Evolutionary conservation across 2,888 invertebrate genomes (phyloP), one percentile per base, ranked within the genome.

Genomic region (Pollenia griseotomentosa): DNA sequence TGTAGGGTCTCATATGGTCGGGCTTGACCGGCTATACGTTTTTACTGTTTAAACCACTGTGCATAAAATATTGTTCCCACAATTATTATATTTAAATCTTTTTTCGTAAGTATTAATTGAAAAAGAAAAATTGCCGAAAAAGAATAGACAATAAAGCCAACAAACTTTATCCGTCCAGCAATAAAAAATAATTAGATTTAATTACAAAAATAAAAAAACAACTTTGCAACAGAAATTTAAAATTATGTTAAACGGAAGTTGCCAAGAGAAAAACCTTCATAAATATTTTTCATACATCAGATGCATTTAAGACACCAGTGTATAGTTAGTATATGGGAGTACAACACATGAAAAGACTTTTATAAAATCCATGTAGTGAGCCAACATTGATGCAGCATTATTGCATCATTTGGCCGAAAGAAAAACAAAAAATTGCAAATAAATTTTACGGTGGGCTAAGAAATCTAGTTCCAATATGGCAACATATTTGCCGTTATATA

Each of bases 181-280:
- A 33, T 33, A 33, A 46, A 46, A 57, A 73, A 75, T 70, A 86
- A 80, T 83, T 75, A 71, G n/a, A 71, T 71, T 83, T 75, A 65
- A 79, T 65, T 83, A 12, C 7, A 1, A 55, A 44, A 42, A 59
- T 16, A 42, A 6, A 14, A 77, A 66, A 57, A 46, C 12, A 63
- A 82, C 81, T 82, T 23, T 51, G 19, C 42, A 83, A 86, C 11
- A 80, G 57, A 71, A 73, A 75, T 75, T 83, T 66, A n/a, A 83
- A 75, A 75, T 75, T 73, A 80, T 77, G 71, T 73, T 80, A 57
- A 75, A 71, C 65, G 71, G 57, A 80, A 74, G 70, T 51, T 65
- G 63, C 74, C 74, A 59, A 65, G 79, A 86, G 63, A 19, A 42
- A 42, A 63, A 51, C 42, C 51, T 51, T 14, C 23, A 71, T 42